Conservation (phyloP, 2,797 vertebrate species). For the Oryzias dopingdopingensis region DNA sequence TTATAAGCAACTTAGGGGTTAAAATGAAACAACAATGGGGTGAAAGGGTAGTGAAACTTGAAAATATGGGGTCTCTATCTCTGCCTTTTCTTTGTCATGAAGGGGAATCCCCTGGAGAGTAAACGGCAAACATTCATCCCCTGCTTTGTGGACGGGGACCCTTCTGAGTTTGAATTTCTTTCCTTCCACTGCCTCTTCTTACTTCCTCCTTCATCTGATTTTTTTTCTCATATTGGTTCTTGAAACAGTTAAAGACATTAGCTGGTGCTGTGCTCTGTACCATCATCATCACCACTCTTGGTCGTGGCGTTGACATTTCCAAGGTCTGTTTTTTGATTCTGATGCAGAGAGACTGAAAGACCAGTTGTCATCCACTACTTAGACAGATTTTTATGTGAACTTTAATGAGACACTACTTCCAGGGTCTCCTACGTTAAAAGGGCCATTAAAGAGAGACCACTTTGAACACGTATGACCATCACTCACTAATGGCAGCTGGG, state of each 20-base stretch:
- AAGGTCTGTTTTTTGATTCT: constrained; percentile 65
- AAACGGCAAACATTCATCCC: constrained; percentile 48
- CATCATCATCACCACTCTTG: constrained; percentile 52
- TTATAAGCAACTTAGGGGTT: no score
- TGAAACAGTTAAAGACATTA: constrained; percentile 76
- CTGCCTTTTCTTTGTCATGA: constrained; percentile 54
- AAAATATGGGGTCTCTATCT: constrained; percentile 36
- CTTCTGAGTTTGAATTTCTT: constrained; percentile 32
- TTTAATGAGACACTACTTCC: constrained; percentile 68
- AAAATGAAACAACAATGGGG: no score
- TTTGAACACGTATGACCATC: constrained; percentile 30
- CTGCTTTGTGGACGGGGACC: constrained; percentile 34
- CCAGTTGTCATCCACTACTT: constrained; percentile 53
- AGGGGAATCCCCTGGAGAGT: constrained; percentile 50
- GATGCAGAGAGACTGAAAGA: constrained; percentile 47
- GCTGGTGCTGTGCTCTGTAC: constrained; percentile 42
- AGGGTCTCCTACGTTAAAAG: constrained; percentile 61
- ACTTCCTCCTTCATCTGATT: constrained; percentile 27
- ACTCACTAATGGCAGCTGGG: constrained; percentile 44
- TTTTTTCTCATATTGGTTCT: constrained; percentile 50
- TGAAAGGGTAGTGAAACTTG: constrained; percentile 35
- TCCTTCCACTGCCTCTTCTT: constrained; percentile 22
- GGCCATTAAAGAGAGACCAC: constrained; percentile 47
- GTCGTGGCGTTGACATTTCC: constrained; percentile 64
- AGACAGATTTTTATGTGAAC: constrained; percentile 62